phyloP scores from a whole-genome alignment of 2,113 vertebrate genomes.

The Natator depressus region DNA sequence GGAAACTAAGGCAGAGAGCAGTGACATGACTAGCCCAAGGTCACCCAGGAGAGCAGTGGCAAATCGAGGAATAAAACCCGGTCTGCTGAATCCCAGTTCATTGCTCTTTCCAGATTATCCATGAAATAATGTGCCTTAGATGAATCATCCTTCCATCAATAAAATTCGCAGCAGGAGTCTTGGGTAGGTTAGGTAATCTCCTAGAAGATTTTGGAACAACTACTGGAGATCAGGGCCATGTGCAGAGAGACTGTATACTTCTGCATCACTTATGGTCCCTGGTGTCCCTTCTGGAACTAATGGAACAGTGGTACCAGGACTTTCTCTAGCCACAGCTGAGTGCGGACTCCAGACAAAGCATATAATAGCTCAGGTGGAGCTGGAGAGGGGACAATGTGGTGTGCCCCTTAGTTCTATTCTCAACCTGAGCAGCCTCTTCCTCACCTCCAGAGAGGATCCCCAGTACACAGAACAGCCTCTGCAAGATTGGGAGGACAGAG shows the following conservation, averaged over 20 bases:
- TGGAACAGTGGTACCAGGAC: not conserved
- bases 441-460: not conserved
- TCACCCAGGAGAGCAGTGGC: not conserved
- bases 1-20: not conserved
- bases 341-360: not conserved
- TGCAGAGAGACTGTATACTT: not conserved
- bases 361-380: not conserved
- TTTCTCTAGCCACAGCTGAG: not conserved
- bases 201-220: not conserved
- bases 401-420: not conserved
- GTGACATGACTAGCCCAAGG: not conserved
- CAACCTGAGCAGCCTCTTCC: not conserved
- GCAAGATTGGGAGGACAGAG: not conserved
- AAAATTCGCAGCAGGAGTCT: not conserved
- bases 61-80: not conserved
- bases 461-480: not conserved
- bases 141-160: not conserved
- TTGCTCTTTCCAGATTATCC: not conserved
- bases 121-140: not conserved
- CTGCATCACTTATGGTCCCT: not conserved
- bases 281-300: not conserved
- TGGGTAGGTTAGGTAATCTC: not conserved
- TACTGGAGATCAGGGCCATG: not conserved
- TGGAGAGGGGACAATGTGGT: not conserved
- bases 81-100: not conserved